phyloP scores from a whole-genome alignment of 2,888 invertebrate species.

The Thymelicus sylvestris region DNA sequence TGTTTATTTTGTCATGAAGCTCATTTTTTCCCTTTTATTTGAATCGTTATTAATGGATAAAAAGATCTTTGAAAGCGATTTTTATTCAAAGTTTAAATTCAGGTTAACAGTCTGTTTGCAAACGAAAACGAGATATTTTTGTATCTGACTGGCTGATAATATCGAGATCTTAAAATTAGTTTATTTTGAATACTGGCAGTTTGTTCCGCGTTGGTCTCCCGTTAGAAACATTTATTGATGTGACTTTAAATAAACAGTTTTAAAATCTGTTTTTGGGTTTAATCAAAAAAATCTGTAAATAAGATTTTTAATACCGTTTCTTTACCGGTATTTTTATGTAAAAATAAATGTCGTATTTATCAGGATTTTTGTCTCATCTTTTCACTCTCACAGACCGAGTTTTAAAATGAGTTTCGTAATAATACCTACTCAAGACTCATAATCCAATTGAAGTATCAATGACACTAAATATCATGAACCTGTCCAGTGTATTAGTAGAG shows the following conservation, averaged over 20 bases:
- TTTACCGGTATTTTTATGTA: no score
- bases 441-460: no score
- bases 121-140: not conserved
- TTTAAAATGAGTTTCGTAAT: no score
- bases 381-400: no score
- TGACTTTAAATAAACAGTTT: not conserved
- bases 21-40: not conserved
- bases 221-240: not conserved
- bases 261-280: no score
- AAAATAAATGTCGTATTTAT: no score
- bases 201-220: not conserved
- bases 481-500: no score
- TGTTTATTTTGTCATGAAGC: constrained; percentile 17
- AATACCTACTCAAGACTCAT: no score
- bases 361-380: no score
- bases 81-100: constrained; percentile 5
- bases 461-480: no score
- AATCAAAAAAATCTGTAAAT: no score
- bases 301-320: no score
- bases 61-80: not conserved
- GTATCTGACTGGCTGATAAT: not conserved
- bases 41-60: not conserved
- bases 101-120: not conserved
- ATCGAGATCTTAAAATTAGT: constrained; percentile 9
- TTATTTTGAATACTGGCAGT: constrained; percentile 8